phyloP scores from a whole-genome alignment of 2,113 vertebrate genomes.

The Mesitornis unicolor region DNA sequence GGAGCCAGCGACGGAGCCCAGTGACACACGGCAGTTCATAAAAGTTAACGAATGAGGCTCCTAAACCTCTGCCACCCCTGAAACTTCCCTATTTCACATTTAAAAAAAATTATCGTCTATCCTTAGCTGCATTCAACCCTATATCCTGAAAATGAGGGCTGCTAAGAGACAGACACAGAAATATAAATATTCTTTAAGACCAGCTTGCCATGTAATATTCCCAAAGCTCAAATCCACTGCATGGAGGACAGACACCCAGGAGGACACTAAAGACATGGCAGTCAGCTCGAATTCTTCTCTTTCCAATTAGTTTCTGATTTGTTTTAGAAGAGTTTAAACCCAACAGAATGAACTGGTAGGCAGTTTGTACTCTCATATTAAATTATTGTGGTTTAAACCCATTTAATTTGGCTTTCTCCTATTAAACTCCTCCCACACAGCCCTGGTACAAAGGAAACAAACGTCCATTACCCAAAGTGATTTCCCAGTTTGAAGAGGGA shows the following conservation, averaged over 20 bases:
- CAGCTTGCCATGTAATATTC: neutral
- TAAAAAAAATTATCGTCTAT: neutral
- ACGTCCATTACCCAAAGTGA: neutral
- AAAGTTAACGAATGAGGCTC: conserved; percentile 11
- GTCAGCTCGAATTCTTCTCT: neutral
- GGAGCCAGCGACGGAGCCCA: conserved; percentile 28
- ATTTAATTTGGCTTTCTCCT: neutral
- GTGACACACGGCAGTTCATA: conserved; percentile 38
- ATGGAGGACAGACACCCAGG: too few relatives aligned
- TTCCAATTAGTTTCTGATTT: neutral
- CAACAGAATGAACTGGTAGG: neutral
- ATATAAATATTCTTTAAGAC: neutral
- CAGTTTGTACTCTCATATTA: neutral
- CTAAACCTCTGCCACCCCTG: conserved; percentile 27
- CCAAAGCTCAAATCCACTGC: neutral
- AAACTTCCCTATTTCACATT: neutral
- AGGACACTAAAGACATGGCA: neutral
- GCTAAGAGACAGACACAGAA: neutral
- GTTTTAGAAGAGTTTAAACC: neutral
- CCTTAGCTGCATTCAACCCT: neutral
- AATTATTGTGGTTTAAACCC: neutral
- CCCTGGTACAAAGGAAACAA: neutral
- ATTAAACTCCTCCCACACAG: neutral
- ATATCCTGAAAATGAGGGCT: neutral
- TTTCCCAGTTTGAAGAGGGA: neutral